A percentile compares a stretch with the other conserved stretches of the same genome.
Evolutionary conservation across 1,140 invertebrate genomes (phyloP).

Genomic region (Ips typographus): DNA sequence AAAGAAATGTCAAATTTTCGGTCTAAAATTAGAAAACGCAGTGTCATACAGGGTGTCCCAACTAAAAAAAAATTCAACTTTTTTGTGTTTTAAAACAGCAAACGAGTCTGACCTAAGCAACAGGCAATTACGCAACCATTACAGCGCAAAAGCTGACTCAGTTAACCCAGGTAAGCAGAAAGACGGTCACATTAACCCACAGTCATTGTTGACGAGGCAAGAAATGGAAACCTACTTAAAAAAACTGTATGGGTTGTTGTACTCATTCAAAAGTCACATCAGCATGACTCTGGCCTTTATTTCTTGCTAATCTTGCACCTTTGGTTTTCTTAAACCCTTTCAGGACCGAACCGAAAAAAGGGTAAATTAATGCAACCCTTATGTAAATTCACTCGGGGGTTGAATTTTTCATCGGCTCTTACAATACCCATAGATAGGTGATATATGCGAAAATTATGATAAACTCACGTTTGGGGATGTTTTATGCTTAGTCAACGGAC

Average conservation of each 20-base stretch:
- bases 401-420: neutral
- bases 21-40: too few relatives aligned
- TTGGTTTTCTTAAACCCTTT: neutral
- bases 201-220: too few relatives aligned
- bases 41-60: too few relatives aligned
- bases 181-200: too few relatives aligned
- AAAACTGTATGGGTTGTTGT: neutral
- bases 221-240: too few relatives aligned
- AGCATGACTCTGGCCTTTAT: neutral
- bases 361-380: constrained; percentile 4
- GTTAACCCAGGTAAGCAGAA: too few relatives aligned
- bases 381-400: constrained; percentile 1
- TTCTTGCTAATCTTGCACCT: neutral
- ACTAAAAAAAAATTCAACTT: too few relatives aligned
- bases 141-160: too few relatives aligned
- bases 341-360: neutral
- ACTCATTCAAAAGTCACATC: neutral
- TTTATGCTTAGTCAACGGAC: neutral
- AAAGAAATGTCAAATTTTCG: too few relatives aligned
- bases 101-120: too few relatives aligned
- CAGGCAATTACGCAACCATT: too few relatives aligned
- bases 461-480: neutral
- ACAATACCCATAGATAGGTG: neutral
- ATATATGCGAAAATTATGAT: constrained; percentile 1
- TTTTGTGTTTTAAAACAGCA: too few relatives aligned